Base-by-base conservation (phyloP, 2,113 vertebrate genomes). In the Nesoenas mayeri region DNA sequence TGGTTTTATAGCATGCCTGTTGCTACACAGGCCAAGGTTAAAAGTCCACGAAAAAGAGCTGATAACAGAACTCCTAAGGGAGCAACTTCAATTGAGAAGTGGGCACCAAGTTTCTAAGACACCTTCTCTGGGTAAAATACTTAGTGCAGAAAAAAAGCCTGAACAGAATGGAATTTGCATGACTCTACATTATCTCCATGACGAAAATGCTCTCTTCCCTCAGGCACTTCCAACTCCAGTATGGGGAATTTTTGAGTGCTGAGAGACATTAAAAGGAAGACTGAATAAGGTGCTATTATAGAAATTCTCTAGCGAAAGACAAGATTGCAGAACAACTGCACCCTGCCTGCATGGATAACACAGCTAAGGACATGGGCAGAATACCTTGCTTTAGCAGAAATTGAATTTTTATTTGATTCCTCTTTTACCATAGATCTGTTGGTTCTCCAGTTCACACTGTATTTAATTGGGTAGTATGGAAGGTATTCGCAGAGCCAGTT, bases 321-420 rank as follows among this genome's bases (percentile, higher is more conserved):
- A 44, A 15, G 4, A 34, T 50, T 42, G 54, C 38, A 70, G 15
- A 70, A 36, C 22, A 51, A 51, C 22, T 6, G 32, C 36, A 48
- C 44, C 11, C 1, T 7, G 6, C 12, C 51, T n/a, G 16, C 36
- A 22, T 1, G 4, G 36, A 14, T 0, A 71, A 29, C 53, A 73
- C 21, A 20, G 58, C 58, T 53, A 36, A 20, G 10, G 18, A 38
- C 2, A 2, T 28, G 3, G 25, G 54, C 0, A 48, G 21, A 38
- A 25, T 10, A 69, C 6, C 56, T 12, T 12, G 32, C 9, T 3
- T 61, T 40, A 48, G 5, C 21, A 65, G n/a, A 70, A 80, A 65
- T 5, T 2, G 12, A 50, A 24, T 50, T 50, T 50, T 50, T 50
- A 22, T 50, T 24, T 50, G 11, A 50, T 50, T 50, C 48, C 11